Base-by-base conservation (phyloP, 2,888 invertebrate species). In the Heteromurus nitidus region DNA sequence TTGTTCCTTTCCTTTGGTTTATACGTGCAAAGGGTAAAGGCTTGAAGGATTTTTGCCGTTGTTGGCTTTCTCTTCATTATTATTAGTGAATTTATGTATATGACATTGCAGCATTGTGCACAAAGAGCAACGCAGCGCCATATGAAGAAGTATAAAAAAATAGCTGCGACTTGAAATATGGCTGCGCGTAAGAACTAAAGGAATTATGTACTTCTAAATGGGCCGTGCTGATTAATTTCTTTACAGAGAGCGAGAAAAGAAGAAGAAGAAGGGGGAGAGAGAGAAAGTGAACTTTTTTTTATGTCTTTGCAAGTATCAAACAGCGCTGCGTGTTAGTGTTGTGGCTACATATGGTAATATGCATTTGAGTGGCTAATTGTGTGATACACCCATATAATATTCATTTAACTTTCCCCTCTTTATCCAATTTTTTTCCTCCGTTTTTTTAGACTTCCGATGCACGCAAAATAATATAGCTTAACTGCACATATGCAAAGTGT, bases 171-270 rank as follows among this genome's bases (percentile, higher is more conserved):
- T 77, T 77, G 76, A 77, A 77, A 77, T 77, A 77, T 77, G 76
- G 69, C 69, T 69, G 69, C 53, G 58, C 68, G 67, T 69, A 77
- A 69, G 76, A 68, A 77, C 76, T 77, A 77, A 75, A 77, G 76
- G 76, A 77, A 77, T 77, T 77, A n/a, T n/a, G n/a, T n/a, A 77
- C 76, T 77, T 77, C 69, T 67, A 77, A 77, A 77, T 79, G 79
- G 70, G 70, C 70, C 70, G 79, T 70, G 79, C 79, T 79, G 79
- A 79, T 79, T 79, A 79, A 79, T 79, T 70, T 79, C 79, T 70
- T 79, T 79, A 70, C 47, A 64, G 65, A 31, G n/a, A n/a, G n/a
- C n/a, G n/a, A n/a, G n/a, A n/a, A n/a, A n/a, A n/a, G n/a, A n/a
- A n/a, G n/a, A n/a, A n/a, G n/a, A n/a, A n/a, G n/a, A n/a, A n/a